Evolutionary conservation across 2,888 invertebrate species (phyloP).

Genomic region (Physocephala rufipes): DNA sequence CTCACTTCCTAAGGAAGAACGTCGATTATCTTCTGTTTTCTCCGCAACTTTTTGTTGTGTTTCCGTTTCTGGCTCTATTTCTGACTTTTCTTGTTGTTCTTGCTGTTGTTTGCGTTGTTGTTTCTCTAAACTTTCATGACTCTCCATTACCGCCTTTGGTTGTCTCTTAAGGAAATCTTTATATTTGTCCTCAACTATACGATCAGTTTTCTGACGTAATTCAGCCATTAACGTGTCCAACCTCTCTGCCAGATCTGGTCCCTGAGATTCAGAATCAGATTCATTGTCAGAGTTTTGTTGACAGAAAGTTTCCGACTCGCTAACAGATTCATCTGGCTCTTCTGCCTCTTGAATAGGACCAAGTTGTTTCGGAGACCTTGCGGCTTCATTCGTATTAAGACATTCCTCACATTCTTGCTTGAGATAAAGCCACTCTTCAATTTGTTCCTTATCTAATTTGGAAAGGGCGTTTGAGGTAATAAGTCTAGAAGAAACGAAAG

Average conservation of each 20-base stretch:
- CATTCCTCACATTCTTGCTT: conserved; percentile 91
- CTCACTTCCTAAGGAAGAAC: conserved; percentile 52
- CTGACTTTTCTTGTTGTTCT: conserved; percentile 15
- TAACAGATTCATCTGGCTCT: conserved; percentile 71
- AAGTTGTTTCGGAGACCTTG: conserved; percentile 59
- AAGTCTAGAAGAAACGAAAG: conserved; percentile 64
- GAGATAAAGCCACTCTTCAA: conserved; percentile 83
- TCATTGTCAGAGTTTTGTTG: conserved; percentile 65
- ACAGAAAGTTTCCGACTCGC: conserved; percentile 69
- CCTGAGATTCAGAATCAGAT: conserved; percentile 68
- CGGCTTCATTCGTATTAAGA: conserved; percentile 64
- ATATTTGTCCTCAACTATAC: conserved; percentile 71
- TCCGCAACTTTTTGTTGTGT: conserved; percentile 43
- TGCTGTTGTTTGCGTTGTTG: conserved; percentile 48
- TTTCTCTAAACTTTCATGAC: conserved; percentile 58
- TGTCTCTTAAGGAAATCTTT: conserved; percentile 70
- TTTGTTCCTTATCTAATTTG: conserved; percentile 78
- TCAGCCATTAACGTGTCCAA: conserved; percentile 77
- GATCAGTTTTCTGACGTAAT: conserved; percentile 77
- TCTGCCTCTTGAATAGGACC: conserved; percentile 68
- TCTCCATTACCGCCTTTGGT: conserved; percentile 64
- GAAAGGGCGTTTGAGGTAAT: conserved; percentile 76
- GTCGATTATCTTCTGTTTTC: conserved; percentile 50
- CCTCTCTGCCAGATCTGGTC: conserved; percentile 76
- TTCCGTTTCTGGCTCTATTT: not conserved